Evolutionary conservation across 2,113 vertebrate genomes (phyloP), one percentile per base, ranked within the genome.

Genomic region (Heloderma charlesbogerti): DNA sequence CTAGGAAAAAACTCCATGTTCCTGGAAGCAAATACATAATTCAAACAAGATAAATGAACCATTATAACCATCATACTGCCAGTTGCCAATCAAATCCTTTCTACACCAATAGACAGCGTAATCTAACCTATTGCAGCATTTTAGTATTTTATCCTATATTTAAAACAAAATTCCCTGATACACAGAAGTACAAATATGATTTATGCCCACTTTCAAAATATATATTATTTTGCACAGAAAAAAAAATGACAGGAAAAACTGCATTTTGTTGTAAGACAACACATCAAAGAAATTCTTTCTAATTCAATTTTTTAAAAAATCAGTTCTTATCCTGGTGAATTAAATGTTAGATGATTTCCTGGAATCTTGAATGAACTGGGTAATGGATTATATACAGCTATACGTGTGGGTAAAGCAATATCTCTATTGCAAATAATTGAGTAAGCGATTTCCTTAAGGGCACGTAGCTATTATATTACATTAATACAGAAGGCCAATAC

Each of bases 81-180:
- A 87, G 89, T 83, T 91, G 84, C 72, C 89, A 86, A 82, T 92
- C 93, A 91, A 89, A 72, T 80, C 29, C 40, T 89, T 92, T 69
- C 63, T 60, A 84, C 37, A 66, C 37, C 29, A 40, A 69, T 45
- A 69, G 48, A 51, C 48, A 51, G 43, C 29, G 60, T 29, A 40
- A 63, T 84, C 18, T 77, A 84, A 66, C 4, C n/a, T 40, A 40
- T 34, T 54, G 37, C 54, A 83, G 3, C 6, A 77, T 60, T 57
- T 16, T 12, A 67, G 57, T 31, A 84, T 69, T 43, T 31, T 67
- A 6, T 29, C 16, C 12, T 37, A 29, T 51, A 37, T 86, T 37
- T 87, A 40, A 60, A 86, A 51, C 20, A 86, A 69, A 86, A 37
- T 60, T 40, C 66, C 25, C n/a, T 84, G n/a, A 75, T 75, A 75